Percentiles rank a stretch among this genome's conserved stretches.
phyloP scores from a whole-genome alignment of 2,797 vertebrate species.

The Perdix hodgsoniae region DNA sequence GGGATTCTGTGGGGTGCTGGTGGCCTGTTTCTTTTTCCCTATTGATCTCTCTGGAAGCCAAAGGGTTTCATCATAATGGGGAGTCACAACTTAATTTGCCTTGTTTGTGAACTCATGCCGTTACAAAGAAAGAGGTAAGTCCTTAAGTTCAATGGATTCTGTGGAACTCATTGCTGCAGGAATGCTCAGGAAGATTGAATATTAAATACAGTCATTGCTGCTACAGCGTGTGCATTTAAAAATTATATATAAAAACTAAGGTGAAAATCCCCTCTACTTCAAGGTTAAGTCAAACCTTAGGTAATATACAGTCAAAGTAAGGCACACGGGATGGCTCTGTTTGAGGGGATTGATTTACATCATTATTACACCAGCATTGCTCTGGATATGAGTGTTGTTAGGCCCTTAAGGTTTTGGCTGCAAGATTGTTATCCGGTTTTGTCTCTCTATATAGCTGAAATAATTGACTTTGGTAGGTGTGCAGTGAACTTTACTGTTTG shows the following conservation, averaged over 20 bases:
- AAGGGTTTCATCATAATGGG: background rate
- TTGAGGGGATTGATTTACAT: background rate
- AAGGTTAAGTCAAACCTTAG: background rate
- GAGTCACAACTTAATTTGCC: slow-evolving; percentile 12
- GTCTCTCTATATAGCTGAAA: background rate
- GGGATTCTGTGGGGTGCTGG: background rate
- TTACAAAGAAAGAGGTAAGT: background rate
- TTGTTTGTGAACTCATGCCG: background rate
- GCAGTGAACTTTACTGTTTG: background rate
- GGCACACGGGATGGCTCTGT: background rate
- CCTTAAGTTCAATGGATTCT: background rate
- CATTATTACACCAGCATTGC: background rate
- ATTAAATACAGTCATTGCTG: background rate
- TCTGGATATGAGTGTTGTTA: background rate
- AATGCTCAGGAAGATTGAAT: background rate
- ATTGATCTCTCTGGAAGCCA: background rate
- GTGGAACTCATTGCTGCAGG: background rate
- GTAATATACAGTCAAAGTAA: background rate
- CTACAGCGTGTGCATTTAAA: background rate
- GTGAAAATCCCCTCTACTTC: background rate
- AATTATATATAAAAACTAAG: background rate
- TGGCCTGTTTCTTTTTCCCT: background rate
- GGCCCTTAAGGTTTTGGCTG: slow-evolving; percentile 17
- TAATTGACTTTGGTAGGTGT: background rate
- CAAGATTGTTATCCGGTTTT: background rate